Evolutionary conservation across 35 echinoderm and acorn worm genomes (phyloP), one percentile per base, ranked within the genome.

Genomic region (Lytechinus pictus): DNA sequence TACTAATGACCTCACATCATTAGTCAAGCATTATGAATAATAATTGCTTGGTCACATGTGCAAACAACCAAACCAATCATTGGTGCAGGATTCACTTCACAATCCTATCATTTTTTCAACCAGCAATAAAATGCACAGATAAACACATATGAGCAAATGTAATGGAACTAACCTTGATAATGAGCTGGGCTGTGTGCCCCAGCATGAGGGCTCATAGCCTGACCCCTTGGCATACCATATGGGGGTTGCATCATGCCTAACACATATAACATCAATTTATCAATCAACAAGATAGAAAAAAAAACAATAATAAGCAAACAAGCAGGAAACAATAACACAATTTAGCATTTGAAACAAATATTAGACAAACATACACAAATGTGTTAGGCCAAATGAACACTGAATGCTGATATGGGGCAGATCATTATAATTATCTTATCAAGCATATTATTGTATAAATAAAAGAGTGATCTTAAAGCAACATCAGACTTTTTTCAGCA

Each of bases 241-340:
- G 92, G 92, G 55, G 29, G 29, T 93, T 93, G 92, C 92, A 93
- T 93, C 92, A 93, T 93, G 92, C 92, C 92, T 93, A 57, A 55
- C 52, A 93, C 52, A 54, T 33, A 93, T 54, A 93, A 93, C 92
- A 93, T 5, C 92, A 93, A 55, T 8, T 55, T 54, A 53, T 57
- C 92, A 93, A 24, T 54, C 28, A 24, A 93, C 33, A 28, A 90
- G 52, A 90, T 44, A 90, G 33, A 33, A 9, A 54, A 52, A 27
- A 87, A 88, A 90, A 90, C 52, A 54, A 79, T 24, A 79, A 79
- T 79, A 79, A 79, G 66, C 66, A 79, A 79, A 79, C 66, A 79
- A 79, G 66, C 66, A 79, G 66, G 8, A 79, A 79, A 79, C 8
- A 24, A 79, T 7, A 79, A n/a, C 66, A 79, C 21, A 24, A 24